Evolutionary conservation across 2,888 invertebrate species (phyloP).

Genomic region (Pediacus dermestoides): DNA sequence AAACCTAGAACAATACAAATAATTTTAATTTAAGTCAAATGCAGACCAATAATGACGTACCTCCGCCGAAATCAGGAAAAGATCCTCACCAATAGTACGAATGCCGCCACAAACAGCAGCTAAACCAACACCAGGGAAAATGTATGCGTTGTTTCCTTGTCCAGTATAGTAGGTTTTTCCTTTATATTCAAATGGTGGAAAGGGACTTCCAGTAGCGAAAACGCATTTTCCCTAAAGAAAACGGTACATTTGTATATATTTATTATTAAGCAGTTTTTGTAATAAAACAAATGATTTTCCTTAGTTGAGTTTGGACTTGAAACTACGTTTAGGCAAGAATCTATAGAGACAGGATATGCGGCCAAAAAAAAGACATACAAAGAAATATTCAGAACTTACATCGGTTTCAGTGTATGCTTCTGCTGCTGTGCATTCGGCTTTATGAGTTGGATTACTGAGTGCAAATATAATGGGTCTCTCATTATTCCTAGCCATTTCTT

Average conservation of each 20-base stretch:
- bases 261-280: no score
- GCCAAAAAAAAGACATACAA: slow-evolving; percentile 7
- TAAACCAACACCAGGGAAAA: slow-evolving; percentile 94
- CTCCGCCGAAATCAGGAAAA: slow-evolving; percentile 88
- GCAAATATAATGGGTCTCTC: slow-evolving; percentile 93
- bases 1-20: slow-evolving; percentile 54
- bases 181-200: slow-evolving; percentile 76
- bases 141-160: slow-evolving; percentile 97
- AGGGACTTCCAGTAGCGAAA: slow-evolving; percentile 97
- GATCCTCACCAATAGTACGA: slow-evolving; percentile 84
- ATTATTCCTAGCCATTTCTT: slow-evolving; percentile 80
- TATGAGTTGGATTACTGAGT: slow-evolving; percentile 95
- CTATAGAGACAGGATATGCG: no score
- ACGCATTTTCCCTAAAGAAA: slow-evolving; percentile 78
- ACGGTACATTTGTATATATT: no score
- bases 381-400: slow-evolving; percentile 51
- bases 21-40: slow-evolving; percentile 5
- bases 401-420: slow-evolving; percentile 86
- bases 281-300: no score
- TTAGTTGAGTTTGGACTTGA: no score
- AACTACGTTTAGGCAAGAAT: no score
- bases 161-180: slow-evolving; percentile 84
- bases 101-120: slow-evolving; percentile 87
- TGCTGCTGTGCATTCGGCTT: slow-evolving; percentile 99
- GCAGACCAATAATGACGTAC: slow-evolving; percentile 47